Evolutionary conservation across 2,113 vertebrate species (phyloP), one percentile per base, ranked within the genome.

Genomic region (Odobenus rosmarus): DNA sequence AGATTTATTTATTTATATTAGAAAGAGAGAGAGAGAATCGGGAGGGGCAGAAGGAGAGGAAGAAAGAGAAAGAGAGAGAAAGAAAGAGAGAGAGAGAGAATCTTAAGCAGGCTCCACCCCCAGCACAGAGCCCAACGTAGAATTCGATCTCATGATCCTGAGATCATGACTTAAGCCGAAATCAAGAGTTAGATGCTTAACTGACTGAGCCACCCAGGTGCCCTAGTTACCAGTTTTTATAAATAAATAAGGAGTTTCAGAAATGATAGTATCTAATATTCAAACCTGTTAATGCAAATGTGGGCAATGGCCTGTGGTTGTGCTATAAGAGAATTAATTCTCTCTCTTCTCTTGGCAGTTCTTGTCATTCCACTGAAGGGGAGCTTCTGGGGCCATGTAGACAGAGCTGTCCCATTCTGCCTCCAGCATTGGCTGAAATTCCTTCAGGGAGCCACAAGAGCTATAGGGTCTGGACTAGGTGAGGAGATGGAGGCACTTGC

Each of bases 211-310:
- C 64, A n/a, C 64, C 64, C 33, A 69, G 33, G 33, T n/a, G 16
- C 31, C 16, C 31, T 16, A 69, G 64, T 18, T 18, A 18, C 33
- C 33, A 69, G 33, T 69, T 90, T 85, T 83, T 74, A 51, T 67
- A 90, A 36, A 76, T 15, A 96, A 97, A 71, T 85, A 74, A 49
- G 92, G 16, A 57, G 11, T 69, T 90, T 71, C 59, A 90, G 59
- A 93, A 93, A 90, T 55, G 7, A 67, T 23, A 53, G 5, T 33
- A 53, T 85, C 36, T 85, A 59, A 67, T 67, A 67, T 55, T 89
- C 15, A 94, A 59, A 80, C 42, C 53, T 82, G 3, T 82, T 77
- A 46, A 59, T 82, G 42, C 24, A 82, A 87, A 61, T 51, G 1
- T 36, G 14, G 57, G 36, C 21, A 55, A 59, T 61, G 11, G 46